A percentile compares a stretch with the other conserved stretches of the same genome.
Evolutionary conservation across 2,113 vertebrate species (phyloP).

Genomic region (Tichodroma muraria): DNA sequence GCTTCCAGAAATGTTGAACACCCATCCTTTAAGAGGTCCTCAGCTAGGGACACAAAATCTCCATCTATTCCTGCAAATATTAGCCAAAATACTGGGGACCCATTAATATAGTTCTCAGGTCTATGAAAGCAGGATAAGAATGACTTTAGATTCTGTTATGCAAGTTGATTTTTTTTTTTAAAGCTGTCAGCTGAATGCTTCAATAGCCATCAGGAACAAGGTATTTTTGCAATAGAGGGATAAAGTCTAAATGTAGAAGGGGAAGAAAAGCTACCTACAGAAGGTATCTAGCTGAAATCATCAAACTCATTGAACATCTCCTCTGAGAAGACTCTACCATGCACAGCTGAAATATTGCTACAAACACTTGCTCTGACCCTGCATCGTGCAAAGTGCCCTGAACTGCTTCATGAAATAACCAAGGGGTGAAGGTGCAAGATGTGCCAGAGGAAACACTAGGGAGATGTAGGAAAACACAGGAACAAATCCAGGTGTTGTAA

Average conservation of each 20-base stretch:
- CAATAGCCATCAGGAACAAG: neutral
- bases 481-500: neutral
- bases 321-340: neutral
- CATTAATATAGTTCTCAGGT: neutral
- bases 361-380: neutral
- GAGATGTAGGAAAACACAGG: neutral
- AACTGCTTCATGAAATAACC: neutral
- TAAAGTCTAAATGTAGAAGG: neutral
- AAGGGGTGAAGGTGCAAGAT: neutral
- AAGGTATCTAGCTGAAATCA: neutral
- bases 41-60: neutral
- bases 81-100: neutral
- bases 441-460: accelerated
- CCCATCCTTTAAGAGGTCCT: neutral
- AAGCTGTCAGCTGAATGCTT: neutral
- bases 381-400: neutral
- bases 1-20: neutral
- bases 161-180: neutral
- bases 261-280: neutral
- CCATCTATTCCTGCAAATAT: neutral
- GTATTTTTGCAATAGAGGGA: neutral
- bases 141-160: neutral
- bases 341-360: neutral
- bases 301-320: neutral
- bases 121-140: neutral